Percentiles rank a stretch among this genome's conserved stretches.
phyloP scores from a whole-genome alignment of 2,113 vertebrate genomes.

The Lucifuga dentata region DNA sequence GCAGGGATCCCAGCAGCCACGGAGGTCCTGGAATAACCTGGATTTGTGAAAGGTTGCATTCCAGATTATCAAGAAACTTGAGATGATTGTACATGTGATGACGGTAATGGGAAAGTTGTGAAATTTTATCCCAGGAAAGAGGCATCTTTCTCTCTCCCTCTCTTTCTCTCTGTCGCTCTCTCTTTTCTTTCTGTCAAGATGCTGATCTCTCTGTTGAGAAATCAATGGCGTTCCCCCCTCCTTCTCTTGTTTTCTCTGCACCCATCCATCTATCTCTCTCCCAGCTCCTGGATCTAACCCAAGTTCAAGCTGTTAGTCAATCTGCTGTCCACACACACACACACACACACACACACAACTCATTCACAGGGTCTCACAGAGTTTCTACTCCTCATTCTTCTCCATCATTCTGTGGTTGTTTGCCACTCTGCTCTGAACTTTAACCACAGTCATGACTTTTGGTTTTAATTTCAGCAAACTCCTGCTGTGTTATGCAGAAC shows the following conservation, averaged over 20 bases:
- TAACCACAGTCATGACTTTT: conserved; percentile 2
- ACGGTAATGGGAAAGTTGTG: conserved; percentile 31
- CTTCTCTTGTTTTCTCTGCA: conserved; percentile 48
- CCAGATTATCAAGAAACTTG: conserved; percentile 22
- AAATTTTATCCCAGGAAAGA: conserved; percentile 54
- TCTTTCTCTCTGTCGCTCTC: conserved; percentile 42
- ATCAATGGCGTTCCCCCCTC: conserved; percentile 62
- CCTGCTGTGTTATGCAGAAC: background rate
- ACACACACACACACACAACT: conserved; percentile 19
- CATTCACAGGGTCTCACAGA: conserved; percentile 54
- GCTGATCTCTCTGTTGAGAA: conserved; percentile 79
- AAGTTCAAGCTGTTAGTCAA: conserved; percentile 82
- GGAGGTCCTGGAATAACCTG: conserved; percentile 53
- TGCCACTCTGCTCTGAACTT: conserved; percentile 17
- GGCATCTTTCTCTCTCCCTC: conserved; percentile 17
- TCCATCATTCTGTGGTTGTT: conserved; percentile 32
- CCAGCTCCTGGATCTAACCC: conserved; percentile 70
- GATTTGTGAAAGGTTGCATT: conserved; percentile 27
- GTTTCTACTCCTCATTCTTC: conserved; percentile 30
- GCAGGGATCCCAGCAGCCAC: conserved; percentile 26
- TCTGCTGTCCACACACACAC: conserved; percentile 70
- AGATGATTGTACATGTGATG: conserved; percentile 7
- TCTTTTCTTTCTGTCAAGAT: conserved; percentile 73
- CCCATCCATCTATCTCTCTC: conserved; percentile 73
- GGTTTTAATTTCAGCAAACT: background rate